phyloP scores from a whole-genome alignment of 2,113 vertebrate species.

The Macquaria australasica region DNA sequence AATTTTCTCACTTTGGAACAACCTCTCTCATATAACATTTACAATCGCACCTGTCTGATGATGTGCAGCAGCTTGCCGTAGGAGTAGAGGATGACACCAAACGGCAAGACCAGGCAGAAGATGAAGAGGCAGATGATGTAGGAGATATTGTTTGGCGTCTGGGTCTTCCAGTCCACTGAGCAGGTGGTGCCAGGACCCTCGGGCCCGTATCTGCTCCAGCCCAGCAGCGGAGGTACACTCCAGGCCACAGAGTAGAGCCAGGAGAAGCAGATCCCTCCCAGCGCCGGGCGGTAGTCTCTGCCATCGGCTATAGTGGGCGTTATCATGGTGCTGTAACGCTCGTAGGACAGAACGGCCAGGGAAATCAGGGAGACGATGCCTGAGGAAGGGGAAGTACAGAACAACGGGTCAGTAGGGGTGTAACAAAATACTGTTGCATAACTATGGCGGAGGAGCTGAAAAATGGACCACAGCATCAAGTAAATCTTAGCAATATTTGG shows the following conservation, averaged over 20 bases:
- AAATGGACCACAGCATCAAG: too few species aligned
- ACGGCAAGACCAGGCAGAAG: constrained; percentile 88
- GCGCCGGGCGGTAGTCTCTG: constrained; percentile 82
- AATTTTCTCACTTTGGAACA: constrained; percentile 10
- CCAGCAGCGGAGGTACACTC: constrained; percentile 84
- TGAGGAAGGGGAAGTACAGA: constrained; percentile 43
- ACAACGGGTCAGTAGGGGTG: neutral
- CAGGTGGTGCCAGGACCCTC: constrained; percentile 85
- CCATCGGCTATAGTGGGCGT: constrained; percentile 76
- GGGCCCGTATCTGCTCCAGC: constrained; percentile 88
- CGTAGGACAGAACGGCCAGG: constrained; percentile 87
- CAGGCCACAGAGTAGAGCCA: constrained; percentile 87
- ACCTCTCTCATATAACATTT: neutral
- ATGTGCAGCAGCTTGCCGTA: constrained; percentile 84
- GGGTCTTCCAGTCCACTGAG: constrained; percentile 83
- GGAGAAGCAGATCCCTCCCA: constrained; percentile 85
- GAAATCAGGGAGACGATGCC: constrained; percentile 87
- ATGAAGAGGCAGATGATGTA: constrained; percentile 88
- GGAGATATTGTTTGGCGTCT: constrained; percentile 84
- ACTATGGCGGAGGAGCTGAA: neutral
- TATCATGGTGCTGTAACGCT: constrained; percentile 87
- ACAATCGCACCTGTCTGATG: constrained; percentile 83
- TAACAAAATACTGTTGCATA: neutral
- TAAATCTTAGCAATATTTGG: neutral
- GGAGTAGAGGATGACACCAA: constrained; percentile 85